Evolutionary conservation across 2,888 invertebrate species (phyloP), one percentile per base, ranked within the genome.

Genomic region (Troilus luridus): DNA sequence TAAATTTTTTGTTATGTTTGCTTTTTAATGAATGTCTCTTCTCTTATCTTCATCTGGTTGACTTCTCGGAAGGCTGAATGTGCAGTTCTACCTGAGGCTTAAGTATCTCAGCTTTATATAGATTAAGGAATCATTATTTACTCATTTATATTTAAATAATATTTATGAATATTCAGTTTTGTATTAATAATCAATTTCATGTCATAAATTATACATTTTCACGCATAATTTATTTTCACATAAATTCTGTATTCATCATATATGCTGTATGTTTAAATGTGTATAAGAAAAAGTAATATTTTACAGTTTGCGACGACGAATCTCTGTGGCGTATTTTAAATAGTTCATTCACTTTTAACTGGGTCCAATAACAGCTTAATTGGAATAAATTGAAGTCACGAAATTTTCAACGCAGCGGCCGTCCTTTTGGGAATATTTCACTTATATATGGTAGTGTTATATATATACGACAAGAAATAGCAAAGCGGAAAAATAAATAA

Each of bases 1-100:
- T 67, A 67, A 67, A 67, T 67, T 67, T 67, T 67, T 67, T 67
- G 67, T 67, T 24, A 24, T 67, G 67, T 67, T 67, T 67, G 67
- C 67, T 67, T 67, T 67, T 67, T 67, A 67, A 67, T 67, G 67
- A 67, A 67, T 67, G 67, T 67, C 67, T 67, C 67, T 67, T 67
- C 24, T 67, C 67, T 67, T 67, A 67, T 67, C 67, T 67, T 67
- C 24, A 24, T 67, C 67, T 67, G n/a, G 24, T 11, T 67, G 12
- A 67, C 24, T 67, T 67, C 67, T 67, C 12, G 14, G 67, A 67
- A 67, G 67, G 67, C 67, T 67, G 67, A 67, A 67, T 67, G 67
- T 67, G 67, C 67, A 67, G 67, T 67, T 67, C 24, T 24, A 67
- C 67, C 67, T 67, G 67, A 67, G 67, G 14, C 67, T 67, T 24